These are phyloP conservation scores for Heliothis virescens DNA, from an alignment of 1,140 invertebrate genomes.

Conservation along the genomic window DNA sequence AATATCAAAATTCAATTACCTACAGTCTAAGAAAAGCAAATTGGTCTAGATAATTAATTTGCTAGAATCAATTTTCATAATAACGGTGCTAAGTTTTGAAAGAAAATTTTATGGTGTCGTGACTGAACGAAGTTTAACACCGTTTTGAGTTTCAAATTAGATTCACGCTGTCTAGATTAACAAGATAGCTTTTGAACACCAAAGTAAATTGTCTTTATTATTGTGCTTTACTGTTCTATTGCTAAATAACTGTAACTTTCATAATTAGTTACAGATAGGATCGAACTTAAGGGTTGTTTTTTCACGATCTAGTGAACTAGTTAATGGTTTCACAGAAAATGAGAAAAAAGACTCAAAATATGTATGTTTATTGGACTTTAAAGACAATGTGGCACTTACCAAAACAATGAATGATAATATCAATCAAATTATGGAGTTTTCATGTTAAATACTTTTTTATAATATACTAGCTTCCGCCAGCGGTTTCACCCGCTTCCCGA, in stretches of 20 bases:
- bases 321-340: too few species aligned
- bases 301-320: too few species aligned
- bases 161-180: slow-evolving; percentile 35
- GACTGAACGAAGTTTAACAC: slow-evolving; percentile 3
- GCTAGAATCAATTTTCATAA: slow-evolving; percentile 28
- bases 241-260: slow-evolving; percentile 2
- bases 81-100: slow-evolving; percentile 15
- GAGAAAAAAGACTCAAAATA: too few species aligned
- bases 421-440: too few species aligned
- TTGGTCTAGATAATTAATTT: slow-evolving; percentile 19
- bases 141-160: slow-evolving; percentile 14
- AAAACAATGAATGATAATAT: too few species aligned
- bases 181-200: slow-evolving; percentile 29
- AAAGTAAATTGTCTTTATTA: slow-evolving; percentile 12
- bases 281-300: too few species aligned
- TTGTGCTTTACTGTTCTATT: not conserved
- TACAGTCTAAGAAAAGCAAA: not conserved
- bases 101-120: slow-evolving; percentile 26
- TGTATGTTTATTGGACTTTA: too few species aligned
- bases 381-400: too few species aligned
- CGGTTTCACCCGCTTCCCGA: too few species aligned
- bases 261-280: not conserved
- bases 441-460: too few species aligned
- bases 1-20: slow-evolving; percentile 3
- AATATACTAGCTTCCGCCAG: too few species aligned